phyloP scores from a whole-genome alignment of 2,888 invertebrate genomes.

The Cerastoderma edule region DNA sequence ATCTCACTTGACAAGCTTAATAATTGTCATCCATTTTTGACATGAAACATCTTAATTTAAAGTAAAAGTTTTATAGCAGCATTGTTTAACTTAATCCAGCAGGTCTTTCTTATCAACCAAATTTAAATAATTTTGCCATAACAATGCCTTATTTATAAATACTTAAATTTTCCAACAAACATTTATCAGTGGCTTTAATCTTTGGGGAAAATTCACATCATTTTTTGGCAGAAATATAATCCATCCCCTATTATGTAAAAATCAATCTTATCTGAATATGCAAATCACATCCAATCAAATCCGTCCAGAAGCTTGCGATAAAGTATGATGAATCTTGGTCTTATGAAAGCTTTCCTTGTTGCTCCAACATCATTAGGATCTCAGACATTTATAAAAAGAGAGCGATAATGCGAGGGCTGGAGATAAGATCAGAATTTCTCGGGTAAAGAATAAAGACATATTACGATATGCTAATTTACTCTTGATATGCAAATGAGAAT shows the following conservation, averaged over 20 bases:
- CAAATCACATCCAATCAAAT: slow-evolving; percentile 61
- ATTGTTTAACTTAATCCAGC: slow-evolving; percentile 32
- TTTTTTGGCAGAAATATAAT: slow-evolving; percentile 63
- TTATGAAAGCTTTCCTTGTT: slow-evolving; percentile 61
- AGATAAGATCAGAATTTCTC: slow-evolving; percentile 53
- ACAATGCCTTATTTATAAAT: slow-evolving; percentile 54
- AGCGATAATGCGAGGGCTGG: slow-evolving; percentile 49
- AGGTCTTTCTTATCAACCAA: slow-evolving; percentile 38
- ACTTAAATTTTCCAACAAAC: slow-evolving; percentile 41
- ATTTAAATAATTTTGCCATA: slow-evolving; percentile 51
- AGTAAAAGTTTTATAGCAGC: slow-evolving; percentile 19
- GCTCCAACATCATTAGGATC: slow-evolving; percentile 52
- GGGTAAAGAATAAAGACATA: slow-evolving; percentile 63
- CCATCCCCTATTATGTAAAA: slow-evolving; percentile 60
- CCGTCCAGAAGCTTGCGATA: slow-evolving; percentile 52
- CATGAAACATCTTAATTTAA: background rate
- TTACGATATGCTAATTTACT: slow-evolving; percentile 64
- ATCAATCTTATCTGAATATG: slow-evolving; percentile 64
- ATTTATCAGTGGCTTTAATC: slow-evolving; percentile 36
- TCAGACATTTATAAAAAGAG: slow-evolving; percentile 36
- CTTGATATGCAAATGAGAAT: slow-evolving; percentile 61
- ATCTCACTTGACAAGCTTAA: slow-evolving; percentile 5
- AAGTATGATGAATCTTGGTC: slow-evolving; percentile 55
- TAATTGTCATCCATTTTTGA: background rate
- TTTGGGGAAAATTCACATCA: slow-evolving; percentile 51